Percentiles rank a stretch among this genome's conserved stretches.
These are phyloP conservation scores for Papilio xuthus DNA, from an alignment of 1,140 invertebrate species.

Conservation along the genomic window DNA sequence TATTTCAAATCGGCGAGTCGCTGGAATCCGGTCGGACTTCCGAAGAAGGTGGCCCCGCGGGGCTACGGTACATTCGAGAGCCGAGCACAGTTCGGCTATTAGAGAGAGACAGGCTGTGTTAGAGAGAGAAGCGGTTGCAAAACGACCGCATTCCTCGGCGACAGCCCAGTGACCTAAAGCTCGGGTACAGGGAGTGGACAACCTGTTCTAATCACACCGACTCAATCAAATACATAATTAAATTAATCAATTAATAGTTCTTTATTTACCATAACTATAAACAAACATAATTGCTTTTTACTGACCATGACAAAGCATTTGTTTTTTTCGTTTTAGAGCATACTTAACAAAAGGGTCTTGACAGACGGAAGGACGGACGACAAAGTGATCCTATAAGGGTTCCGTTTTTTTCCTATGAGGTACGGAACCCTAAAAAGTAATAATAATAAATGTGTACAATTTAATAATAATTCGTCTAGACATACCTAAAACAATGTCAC, in stretches of 20 bases:
- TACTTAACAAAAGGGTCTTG: too few relatives aligned
- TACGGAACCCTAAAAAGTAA: too few relatives aligned
- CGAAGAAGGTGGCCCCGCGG: slow-evolving; percentile 55
- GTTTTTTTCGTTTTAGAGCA: too few relatives aligned
- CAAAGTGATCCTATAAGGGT: too few relatives aligned
- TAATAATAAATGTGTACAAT: too few relatives aligned
- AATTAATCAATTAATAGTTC: not conserved
- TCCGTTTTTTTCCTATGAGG: too few relatives aligned
- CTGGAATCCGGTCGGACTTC: slow-evolving; percentile 64
- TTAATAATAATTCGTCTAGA: too few relatives aligned
- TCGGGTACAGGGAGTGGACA: slow-evolving; percentile 43
- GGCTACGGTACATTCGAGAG: slow-evolving; percentile 43
- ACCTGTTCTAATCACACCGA: slow-evolving; percentile 40
- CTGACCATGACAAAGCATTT: too few relatives aligned
- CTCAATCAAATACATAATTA: slow-evolving; percentile 17
- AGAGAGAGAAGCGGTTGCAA: slow-evolving; percentile 70
- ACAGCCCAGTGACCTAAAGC: slow-evolving; percentile 77
- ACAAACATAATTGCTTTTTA: too few relatives aligned
- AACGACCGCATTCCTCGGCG: slow-evolving; percentile 70
- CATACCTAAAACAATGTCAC: too few relatives aligned
- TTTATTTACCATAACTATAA: too few relatives aligned
- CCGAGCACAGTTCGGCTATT: slow-evolving; percentile 46
- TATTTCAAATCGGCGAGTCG: slow-evolving; percentile 55
- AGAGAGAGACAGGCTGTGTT: slow-evolving; percentile 47
- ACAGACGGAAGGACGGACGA: too few relatives aligned